These are phyloP conservation scores for Heteromyza rotundicornis DNA, from an alignment of 2,888 invertebrate species.

Conservation along the genomic window DNA sequence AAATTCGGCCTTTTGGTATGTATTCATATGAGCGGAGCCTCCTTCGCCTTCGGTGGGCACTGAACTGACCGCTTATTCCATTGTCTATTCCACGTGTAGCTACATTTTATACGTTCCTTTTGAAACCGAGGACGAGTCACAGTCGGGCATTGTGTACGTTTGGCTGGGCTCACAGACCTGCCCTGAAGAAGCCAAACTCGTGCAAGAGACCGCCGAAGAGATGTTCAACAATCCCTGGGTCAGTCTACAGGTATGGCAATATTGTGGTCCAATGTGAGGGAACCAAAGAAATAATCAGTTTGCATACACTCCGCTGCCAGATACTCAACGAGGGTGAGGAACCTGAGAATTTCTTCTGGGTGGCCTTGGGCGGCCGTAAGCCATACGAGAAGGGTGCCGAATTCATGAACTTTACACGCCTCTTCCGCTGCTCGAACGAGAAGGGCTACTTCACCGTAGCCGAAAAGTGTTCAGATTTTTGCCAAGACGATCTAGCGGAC, in stretches of 20 bases:
- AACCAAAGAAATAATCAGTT: background rate
- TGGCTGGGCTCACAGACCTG: constrained; percentile 91
- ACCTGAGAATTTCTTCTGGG: constrained; percentile 99
- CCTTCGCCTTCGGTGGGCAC: background rate
- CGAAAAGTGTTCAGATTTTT: constrained; percentile 82
- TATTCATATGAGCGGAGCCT: background rate
- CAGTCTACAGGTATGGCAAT: constrained; percentile 71
- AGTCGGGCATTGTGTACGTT: constrained; percentile 90
- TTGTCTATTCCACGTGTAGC: constrained; percentile 63
- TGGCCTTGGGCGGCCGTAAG: constrained; percentile 90
- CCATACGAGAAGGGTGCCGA: constrained; percentile 87
- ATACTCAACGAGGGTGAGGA: constrained; percentile 92
- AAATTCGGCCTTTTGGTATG: constrained; percentile 94
- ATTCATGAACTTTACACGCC: constrained; percentile 89
- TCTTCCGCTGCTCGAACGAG: constrained; percentile 99
- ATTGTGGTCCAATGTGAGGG: background rate
- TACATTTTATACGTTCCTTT: constrained; percentile 93
- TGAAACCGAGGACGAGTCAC: constrained; percentile 78
- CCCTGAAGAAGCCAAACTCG: constrained; percentile 82
- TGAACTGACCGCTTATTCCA: background rate
- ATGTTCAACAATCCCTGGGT: constrained; percentile 87
- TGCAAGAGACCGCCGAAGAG: constrained; percentile 91
- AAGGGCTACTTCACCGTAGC: constrained; percentile 99
- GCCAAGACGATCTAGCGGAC: constrained; percentile 95
- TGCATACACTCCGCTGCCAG: constrained; percentile 58